Base-by-base conservation (phyloP, 23 tunicate genomes). In the Ciona savignyi region DNA sequence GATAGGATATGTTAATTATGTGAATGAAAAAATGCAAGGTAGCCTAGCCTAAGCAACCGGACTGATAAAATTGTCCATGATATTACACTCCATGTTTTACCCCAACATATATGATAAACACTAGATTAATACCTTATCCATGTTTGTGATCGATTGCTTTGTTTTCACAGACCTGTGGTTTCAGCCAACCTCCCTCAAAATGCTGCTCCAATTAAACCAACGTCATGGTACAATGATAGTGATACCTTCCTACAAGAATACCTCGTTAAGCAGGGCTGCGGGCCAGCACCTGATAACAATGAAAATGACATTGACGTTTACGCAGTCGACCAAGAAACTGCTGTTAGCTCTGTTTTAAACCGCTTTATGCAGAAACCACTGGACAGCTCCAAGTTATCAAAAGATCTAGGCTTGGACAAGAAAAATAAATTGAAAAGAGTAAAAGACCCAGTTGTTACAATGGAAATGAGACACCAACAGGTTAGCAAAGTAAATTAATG, bases 391-490 rank as follows among this genome's bases (percentile, higher is more conserved):
- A 42, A 42, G 56, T 6, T 42, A 42, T 9, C 56, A 42, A 42
- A 42, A 15, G 56, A 42, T 42, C 15, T 42, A 42, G 56, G 56
- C 15, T 42, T 42, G 15, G 29, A 68, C 20, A 34, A 71, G 34
- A 71, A 25, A 35, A 9, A 28, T 48, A 35, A 23, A 72, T 9
- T 25, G 24, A 63, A 63, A 63, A 63, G 22, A 22, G 28, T 25
- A 23, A n/a, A 63, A n/a, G 28, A 63, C 22, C 76, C 76, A 1
- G 15, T 51, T 9, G 27, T 72, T 23, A 51, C 76, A 48, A 72
- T 72, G 76, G 76, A 72, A 49, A 35, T 72, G 21, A 42, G 76
- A 34, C 76, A 72, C 61, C 32, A 72, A 49, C 32, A 49, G 64
- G 64, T 72, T 20, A 70, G 34, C n/a, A n/a, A n/a, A n/a, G n/a